A percentile compares a stretch with the other conserved stretches of the same genome.
These are phyloP conservation scores for Oncorhynchus nerka DNA, from an alignment of 2,113 vertebrate species.

Conservation along the genomic window DNA sequence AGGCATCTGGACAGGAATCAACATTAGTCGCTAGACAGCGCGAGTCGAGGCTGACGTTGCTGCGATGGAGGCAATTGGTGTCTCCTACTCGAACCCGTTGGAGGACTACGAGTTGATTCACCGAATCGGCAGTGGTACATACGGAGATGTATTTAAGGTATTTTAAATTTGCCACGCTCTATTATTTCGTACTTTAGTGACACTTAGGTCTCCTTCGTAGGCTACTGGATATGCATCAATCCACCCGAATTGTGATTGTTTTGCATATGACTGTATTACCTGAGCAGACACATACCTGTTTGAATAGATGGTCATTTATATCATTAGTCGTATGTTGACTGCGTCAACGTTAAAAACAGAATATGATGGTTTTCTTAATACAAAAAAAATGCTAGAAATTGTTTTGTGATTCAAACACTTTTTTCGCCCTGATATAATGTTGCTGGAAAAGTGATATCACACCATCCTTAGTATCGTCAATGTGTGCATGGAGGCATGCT, in stretches of 20 bases:
- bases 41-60: not conserved
- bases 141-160: slow-evolving; percentile 81
- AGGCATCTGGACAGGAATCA: slow-evolving; percentile 5
- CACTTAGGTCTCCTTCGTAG: too few relatives aligned
- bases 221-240: too few relatives aligned
- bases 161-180: not conserved
- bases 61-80: slow-evolving; percentile 59
- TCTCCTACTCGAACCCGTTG: slow-evolving; percentile 72
- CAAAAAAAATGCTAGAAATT: too few relatives aligned
- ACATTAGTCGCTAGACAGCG: not conserved
- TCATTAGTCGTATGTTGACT: not conserved
- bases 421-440: too few relatives aligned
- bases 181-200: too few relatives aligned
- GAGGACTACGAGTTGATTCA: slow-evolving; percentile 76
- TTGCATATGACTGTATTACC: too few relatives aligned
- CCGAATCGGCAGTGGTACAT: slow-evolving; percentile 77
- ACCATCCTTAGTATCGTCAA: too few relatives aligned
- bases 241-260: too few relatives aligned
- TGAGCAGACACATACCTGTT: not conserved
- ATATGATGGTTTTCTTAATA: not conserved
- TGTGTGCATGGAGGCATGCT: too few relatives aligned
- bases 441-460: too few relatives aligned
- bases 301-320: not conserved
- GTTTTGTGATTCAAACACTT: too few relatives aligned
- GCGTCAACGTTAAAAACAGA: not conserved